Evolutionary conservation across 2,797 vertebrate species (phyloP).

Genomic region (Hydrophis major): DNA sequence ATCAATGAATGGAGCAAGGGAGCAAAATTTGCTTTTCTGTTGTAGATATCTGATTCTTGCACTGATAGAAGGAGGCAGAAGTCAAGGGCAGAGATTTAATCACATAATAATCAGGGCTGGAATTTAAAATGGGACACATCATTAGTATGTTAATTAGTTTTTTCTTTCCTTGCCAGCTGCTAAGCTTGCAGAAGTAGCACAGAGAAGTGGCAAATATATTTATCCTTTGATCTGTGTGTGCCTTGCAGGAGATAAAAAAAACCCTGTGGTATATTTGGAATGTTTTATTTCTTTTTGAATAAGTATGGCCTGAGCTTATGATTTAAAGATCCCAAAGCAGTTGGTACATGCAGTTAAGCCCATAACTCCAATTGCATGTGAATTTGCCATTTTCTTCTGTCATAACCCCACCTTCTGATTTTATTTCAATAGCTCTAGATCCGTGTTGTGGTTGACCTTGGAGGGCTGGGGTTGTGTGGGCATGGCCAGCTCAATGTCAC

Average conservation of each 20-base stretch:
- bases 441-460: too few species aligned
- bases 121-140: slow-evolving; percentile 72
- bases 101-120: slow-evolving; percentile 71
- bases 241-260: slow-evolving; percentile 7
- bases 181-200: slow-evolving; percentile 62
- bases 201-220: slow-evolving; percentile 46
- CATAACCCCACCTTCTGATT: neutral
- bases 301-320: slow-evolving; percentile 21
- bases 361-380: neutral
- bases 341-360: neutral
- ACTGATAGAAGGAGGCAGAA: slow-evolving; percentile 61
- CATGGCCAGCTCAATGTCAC: too few species aligned
- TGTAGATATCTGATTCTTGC: slow-evolving; percentile 53
- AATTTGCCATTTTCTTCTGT: neutral
- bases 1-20: neutral
- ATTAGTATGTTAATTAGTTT: slow-evolving; percentile 74
- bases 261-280: slow-evolving; percentile 48
- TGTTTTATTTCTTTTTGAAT: slow-evolving; percentile 16
- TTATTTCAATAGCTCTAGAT: neutral
- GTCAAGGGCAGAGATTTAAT: slow-evolving; percentile 71
- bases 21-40: neutral
- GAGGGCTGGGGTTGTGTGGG: too few species aligned
- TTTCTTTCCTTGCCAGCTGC: slow-evolving; percentile 63
- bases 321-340: neutral
- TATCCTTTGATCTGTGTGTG: slow-evolving; percentile 48